Conservation (phyloP, 2,113 vertebrate species). For the Psilopsiagon aurifrons region DNA sequence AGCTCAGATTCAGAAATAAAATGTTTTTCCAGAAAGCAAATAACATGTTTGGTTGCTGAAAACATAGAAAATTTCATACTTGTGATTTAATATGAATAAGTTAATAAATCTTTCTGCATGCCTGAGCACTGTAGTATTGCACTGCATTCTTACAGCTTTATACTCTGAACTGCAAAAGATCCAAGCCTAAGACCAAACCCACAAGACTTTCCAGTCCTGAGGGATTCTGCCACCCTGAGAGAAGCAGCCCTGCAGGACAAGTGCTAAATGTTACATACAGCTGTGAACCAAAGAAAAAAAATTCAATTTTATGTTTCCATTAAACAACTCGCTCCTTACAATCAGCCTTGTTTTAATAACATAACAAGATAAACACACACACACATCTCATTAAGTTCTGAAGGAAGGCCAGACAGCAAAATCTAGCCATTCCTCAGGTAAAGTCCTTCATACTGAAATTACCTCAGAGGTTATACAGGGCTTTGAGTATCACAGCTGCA, state of each 20-base stretch:
- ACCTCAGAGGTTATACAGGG: background rate
- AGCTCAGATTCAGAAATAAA: background rate
- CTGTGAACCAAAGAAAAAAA: background rate
- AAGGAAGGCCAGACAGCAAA: background rate
- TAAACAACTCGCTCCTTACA: background rate
- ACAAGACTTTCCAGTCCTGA: background rate
- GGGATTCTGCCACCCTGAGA: background rate
- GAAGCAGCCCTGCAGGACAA: background rate
- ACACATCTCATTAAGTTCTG: background rate
- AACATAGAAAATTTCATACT: background rate
- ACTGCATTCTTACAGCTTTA: background rate
- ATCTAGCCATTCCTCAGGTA: background rate
- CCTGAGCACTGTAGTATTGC: background rate
- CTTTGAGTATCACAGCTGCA: background rate
- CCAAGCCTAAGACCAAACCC: background rate
- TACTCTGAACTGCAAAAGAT: background rate
- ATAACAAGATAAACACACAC: background rate
- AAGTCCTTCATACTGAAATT: background rate
- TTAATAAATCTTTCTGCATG: background rate
- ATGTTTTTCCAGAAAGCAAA: background rate
- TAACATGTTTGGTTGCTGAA: fast-evolving
- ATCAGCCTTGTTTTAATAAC: background rate
- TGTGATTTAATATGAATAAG: background rate
- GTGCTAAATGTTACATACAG: background rate
- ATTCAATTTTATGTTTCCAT: background rate